A percentile compares a stretch with the other conserved stretches of the same genome.
These are phyloP conservation scores for Choloepus didactylus DNA, from an alignment of 2,797 vertebrate species.

Conservation along the genomic window DNA sequence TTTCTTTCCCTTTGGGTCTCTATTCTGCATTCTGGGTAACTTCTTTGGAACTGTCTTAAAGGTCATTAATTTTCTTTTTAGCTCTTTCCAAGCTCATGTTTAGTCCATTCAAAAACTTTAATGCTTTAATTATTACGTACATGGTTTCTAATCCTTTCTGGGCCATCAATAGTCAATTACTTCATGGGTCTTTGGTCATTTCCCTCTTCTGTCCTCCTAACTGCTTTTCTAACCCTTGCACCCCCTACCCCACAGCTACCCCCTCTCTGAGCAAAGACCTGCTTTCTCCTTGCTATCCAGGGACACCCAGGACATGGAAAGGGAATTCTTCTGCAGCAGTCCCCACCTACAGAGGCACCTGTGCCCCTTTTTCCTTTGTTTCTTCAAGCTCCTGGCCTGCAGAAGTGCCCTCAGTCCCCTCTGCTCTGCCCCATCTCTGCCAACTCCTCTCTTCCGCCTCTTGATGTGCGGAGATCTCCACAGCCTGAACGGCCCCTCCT, in stretches of 20 bases:
- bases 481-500: neutral
- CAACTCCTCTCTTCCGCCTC: neutral
- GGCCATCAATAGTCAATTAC: neutral
- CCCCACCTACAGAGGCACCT: too few relatives aligned
- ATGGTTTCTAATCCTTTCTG: neutral
- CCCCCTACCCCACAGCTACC: neutral
- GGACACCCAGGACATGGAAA: neutral
- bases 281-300: neutral
- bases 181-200: neutral
- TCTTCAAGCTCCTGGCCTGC: too few relatives aligned
- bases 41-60: neutral
- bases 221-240: neutral
- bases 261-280: neutral
- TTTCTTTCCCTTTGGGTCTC: neutral
- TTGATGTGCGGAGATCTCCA: neutral
- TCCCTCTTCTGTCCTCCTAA: neutral
- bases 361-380: too few relatives aligned
- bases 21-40: neutral
- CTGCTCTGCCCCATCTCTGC: neutral
- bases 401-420: neutral
- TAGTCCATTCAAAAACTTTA: neutral
- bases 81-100: neutral
- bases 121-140: neutral
- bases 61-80: neutral
- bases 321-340: neutral